Evolutionary conservation across 2,888 invertebrate genomes (phyloP), one percentile per base, ranked within the genome.

Genomic region (Stenurella melanura): DNA sequence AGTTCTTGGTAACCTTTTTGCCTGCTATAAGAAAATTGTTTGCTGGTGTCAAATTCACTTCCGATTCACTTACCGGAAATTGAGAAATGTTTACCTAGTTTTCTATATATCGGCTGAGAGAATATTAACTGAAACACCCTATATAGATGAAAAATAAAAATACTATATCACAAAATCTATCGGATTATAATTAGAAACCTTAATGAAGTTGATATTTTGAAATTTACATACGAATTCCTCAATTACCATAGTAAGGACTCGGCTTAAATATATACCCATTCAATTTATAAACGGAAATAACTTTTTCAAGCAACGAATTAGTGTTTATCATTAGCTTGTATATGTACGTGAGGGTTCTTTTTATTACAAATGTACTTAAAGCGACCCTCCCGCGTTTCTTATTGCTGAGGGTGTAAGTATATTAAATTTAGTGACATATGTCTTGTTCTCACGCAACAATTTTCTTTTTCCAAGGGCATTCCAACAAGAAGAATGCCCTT

Each of bases 351-450:
- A 70, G 70, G 70, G 70, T 42, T 18, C 70, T 61, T 70, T 69
- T 70, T 70, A 70, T 70, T 70, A 70, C 60, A 42, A 60, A 60
- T 60, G 58, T 38, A 69, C 69, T 69, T 57, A 7, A 57, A 58
- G 34, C 57, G 58, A 58, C 69, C 69, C 69, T 57, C 26, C 38
- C 17, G 57, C 17, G 69, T 57, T 69, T 34, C 69, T 69, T 69
- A 15, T 58, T 69, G 58, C 38, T 4, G 15, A 30, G 70, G 60
- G 70, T 50, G 70, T 61, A 26, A 70, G 60, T 60, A 42, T 70
- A 70, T 70, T 60, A 60, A 67, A 67, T 67, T 67, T 54, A 50
- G 38, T 42, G 70, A 21, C 70, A 70, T 50, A 70, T 70, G 60
- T 60, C 60, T 50, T 38, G 60, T 70, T 70, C 70, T 70, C 70